Percentiles rank a stretch among this genome's conserved stretches.
Conservation (phyloP, 2,113 vertebrate species). For the Rhinopomastus cyanomelas region DNA sequence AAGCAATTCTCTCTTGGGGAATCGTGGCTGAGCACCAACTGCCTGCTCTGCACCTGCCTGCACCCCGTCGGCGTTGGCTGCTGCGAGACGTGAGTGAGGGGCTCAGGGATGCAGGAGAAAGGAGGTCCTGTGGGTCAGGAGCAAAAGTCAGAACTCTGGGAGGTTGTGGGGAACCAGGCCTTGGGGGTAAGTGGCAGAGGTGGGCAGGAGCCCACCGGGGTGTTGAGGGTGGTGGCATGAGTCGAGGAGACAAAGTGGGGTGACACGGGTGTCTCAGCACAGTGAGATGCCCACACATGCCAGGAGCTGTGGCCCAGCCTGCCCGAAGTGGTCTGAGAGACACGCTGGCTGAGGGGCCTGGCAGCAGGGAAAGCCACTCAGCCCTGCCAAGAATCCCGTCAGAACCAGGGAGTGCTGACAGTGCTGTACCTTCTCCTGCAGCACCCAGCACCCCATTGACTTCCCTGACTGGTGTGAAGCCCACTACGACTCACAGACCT, state of each 20-base stretch:
- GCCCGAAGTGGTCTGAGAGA: neutral
- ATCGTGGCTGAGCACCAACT: constrained; percentile 87
- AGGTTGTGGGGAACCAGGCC: rapidly evolving
- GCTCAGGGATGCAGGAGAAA: rapidly evolving
- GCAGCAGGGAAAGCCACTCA: neutral
- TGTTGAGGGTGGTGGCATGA: neutral
- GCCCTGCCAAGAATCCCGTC: rapidly evolving
- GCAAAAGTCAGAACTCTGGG: neutral
- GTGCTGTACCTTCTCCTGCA: constrained; percentile 12
- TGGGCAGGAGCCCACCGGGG: neutral
- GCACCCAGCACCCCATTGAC: constrained; percentile 89
- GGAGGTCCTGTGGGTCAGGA: neutral
- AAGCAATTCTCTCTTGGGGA: constrained; percentile 85
- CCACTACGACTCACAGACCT: constrained; percentile 82
- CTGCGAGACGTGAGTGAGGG: constrained; percentile 89
- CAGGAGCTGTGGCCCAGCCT: too few relatives aligned
- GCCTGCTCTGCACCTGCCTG: constrained; percentile 93
- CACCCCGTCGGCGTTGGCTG: constrained; percentile 91
- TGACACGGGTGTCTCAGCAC: neutral
- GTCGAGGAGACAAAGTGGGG: rapidly evolving
- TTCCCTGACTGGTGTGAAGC: constrained; percentile 89
- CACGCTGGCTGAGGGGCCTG: rapidly evolving
- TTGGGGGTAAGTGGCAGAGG: neutral
- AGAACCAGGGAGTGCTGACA: rapidly evolving
- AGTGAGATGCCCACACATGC: neutral